phyloP scores from a whole-genome alignment of 2,113 vertebrate species.

The Dolichallabes microphthalmus region DNA sequence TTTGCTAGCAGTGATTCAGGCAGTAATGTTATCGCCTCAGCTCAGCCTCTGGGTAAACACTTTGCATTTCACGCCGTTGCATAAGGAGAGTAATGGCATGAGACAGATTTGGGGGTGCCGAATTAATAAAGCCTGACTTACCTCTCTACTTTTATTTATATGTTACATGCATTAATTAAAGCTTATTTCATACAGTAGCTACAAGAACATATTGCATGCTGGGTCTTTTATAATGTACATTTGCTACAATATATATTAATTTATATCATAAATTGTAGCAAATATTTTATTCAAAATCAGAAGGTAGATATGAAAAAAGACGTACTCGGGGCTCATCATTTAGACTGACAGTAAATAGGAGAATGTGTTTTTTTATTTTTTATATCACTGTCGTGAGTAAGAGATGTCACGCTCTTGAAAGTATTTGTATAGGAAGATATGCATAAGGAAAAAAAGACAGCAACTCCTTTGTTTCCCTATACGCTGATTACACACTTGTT shows the following conservation, averaged over 20 bases:
- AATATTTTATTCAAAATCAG: background rate
- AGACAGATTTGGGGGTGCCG: slow-evolving; percentile 11
- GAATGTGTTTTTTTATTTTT: background rate
- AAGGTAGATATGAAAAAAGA: too few species aligned
- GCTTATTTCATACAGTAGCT: background rate
- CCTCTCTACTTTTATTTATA: slow-evolving; percentile 4
- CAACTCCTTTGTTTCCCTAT: background rate
- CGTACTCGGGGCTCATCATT: background rate
- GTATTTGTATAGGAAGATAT: background rate
- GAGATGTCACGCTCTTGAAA: background rate
- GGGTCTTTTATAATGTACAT: background rate
- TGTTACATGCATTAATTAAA: background rate
- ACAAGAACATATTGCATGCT: background rate
- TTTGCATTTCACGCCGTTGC: slow-evolving; percentile 31
- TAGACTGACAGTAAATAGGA: slow-evolving; percentile 6
- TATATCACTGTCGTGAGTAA: background rate
- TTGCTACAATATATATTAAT: background rate
- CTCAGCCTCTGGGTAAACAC: slow-evolving; percentile 6
- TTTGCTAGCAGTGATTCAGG: slow-evolving; percentile 23
- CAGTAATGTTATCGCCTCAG: slow-evolving; percentile 20
- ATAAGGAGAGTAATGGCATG: slow-evolving; percentile 27
- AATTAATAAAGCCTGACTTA: slow-evolving; percentile 12
- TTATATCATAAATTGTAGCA: background rate
- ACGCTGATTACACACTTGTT: background rate
- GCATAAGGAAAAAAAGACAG: background rate